phyloP scores from a whole-genome alignment of 2,797 vertebrate genomes.

The Gallinago solitaria region DNA sequence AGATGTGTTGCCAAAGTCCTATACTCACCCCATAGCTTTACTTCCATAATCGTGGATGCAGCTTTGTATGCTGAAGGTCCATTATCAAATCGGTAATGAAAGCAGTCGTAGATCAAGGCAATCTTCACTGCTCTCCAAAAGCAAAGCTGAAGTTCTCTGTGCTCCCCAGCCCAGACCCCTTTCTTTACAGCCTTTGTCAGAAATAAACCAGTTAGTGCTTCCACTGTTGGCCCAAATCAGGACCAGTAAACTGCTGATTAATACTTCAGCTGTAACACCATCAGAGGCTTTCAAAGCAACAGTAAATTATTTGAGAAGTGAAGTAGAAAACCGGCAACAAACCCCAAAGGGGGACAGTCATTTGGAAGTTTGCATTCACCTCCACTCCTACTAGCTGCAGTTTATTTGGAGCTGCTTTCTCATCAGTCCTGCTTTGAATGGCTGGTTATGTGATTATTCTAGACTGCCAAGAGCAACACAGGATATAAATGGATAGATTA shows the following conservation, averaged over 20 bases:
- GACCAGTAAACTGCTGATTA: background rate
- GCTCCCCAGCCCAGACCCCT: background rate
- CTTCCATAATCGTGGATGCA: background rate
- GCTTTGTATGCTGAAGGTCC: background rate
- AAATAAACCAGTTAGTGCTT: background rate
- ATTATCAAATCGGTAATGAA: background rate
- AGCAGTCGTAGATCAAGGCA: background rate
- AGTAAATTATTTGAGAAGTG: background rate
- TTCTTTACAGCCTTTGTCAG: background rate
- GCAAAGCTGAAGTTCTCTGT: background rate
- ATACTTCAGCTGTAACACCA: background rate
- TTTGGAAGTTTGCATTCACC: background rate
- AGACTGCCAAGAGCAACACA: background rate
- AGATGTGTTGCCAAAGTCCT: background rate
- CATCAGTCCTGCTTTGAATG: background rate
- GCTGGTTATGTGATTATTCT: background rate
- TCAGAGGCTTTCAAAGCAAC: background rate
- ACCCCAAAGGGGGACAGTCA: background rate
- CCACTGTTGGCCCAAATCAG: background rate
- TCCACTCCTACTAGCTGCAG: background rate
- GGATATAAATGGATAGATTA: background rate
- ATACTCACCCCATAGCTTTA: background rate
- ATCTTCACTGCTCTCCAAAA: background rate
- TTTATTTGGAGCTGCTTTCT: background rate
- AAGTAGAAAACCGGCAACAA: background rate